phyloP scores from a whole-genome alignment of 2,888 invertebrate species.

The Sphaerophoria taeniata region DNA sequence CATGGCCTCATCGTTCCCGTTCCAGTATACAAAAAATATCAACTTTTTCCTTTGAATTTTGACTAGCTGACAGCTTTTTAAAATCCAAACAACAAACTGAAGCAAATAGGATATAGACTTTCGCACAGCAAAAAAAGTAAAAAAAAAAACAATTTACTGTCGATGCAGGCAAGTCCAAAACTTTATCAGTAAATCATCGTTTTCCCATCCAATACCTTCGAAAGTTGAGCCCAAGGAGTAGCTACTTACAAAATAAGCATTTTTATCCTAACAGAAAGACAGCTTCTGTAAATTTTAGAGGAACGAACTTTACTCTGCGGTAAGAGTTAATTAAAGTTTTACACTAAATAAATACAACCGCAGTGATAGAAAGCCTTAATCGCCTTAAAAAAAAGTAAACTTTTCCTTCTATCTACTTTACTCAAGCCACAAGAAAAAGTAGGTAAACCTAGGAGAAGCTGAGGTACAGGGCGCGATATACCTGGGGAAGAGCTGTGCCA shows the following conservation, averaged over 20 bases:
- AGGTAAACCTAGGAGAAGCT: no score
- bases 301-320: constrained; percentile 54
- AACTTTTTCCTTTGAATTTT: background rate
- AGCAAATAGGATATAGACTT: constrained; percentile 34
- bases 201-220: constrained; percentile 18
- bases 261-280: background rate
- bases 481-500: constrained; percentile 4
- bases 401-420: constrained; percentile 50
- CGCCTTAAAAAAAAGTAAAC: constrained; percentile 62
- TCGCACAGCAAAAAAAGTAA: background rate
- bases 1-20: background rate
- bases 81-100: constrained; percentile 16
- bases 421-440: no score
- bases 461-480: no score
- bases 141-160: constrained; percentile 52
- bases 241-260: background rate
- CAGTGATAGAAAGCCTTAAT: constrained; percentile 68
- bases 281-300: constrained; percentile 1
- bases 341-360: constrained; percentile 71
- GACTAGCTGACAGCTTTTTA: background rate
- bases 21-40: background rate
- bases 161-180: constrained; percentile 57
- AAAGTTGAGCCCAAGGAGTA: background rate
- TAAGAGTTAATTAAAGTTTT: constrained; percentile 74
- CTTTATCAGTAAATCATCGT: constrained; percentile 69